Evolutionary conservation across 2,797 vertebrate species (phyloP), one percentile per base, ranked within the genome.

Genomic region (Eulemur albifrons): DNA sequence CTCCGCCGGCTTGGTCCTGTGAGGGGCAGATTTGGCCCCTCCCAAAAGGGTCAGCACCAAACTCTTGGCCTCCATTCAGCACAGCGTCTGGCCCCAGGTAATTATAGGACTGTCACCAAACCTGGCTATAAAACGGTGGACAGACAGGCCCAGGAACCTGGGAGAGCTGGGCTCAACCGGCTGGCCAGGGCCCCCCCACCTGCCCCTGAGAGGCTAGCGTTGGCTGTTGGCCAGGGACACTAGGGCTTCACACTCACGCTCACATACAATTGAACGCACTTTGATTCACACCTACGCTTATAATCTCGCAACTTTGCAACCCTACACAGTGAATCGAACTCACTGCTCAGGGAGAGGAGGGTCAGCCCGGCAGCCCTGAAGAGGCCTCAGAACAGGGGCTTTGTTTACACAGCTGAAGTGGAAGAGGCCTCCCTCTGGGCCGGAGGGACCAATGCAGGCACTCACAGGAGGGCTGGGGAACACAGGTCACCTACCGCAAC

Each of bases 351-450:
- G 32, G 43, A 23, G 48, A 9, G 7, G 40, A 38, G 14, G 8
- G 0, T 14, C 3, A 45, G 63, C 70, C 70, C 1, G 2, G 67
- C 52, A 35, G 7, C 45, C 72, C 69, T 20, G 40, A 88, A 48
- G 57, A 77, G 92, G 65, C 90, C 94, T 88, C 88, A 3, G 80
- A 75, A 63, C 54, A 50, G 21, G 27, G 75, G 72, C 75, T 93
- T 61, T 96, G 89, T 88, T 97, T 88, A 95, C 94, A 96, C 88
- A 97, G 92, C 96, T 90, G 92, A 93, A 21, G 86, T 45, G 40
- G 65, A 79, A 91, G 93, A 67, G 92, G 83, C 93, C 95, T 54
- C 75, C 54, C 25, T 3, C 20, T 0, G 3, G 80, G 69, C 70
- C 4, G 1, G n/a, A 27, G 90, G 72, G 90, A 57, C 7, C 59